Evolutionary conservation across 2,113 vertebrate genomes (phyloP).

Genomic region (Ceyx melanurus): DNA sequence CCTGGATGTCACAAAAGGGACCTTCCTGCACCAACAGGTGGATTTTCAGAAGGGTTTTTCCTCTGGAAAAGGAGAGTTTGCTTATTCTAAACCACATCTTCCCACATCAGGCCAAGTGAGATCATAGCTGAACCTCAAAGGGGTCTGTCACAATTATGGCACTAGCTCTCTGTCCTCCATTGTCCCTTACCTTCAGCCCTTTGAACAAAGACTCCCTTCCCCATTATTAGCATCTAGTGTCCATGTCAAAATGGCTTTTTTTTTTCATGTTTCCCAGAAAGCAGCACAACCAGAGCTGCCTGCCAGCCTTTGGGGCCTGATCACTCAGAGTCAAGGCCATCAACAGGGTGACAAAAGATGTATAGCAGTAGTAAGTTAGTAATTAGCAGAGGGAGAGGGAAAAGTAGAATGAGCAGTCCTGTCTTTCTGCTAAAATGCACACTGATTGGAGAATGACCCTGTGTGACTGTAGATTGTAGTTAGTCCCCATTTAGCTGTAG

Average conservation of each 20-base stretch:
- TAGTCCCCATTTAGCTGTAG: constrained; percentile 74
- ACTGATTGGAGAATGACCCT: constrained; percentile 82
- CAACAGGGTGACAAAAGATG: not conserved
- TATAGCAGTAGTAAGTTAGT: not conserved
- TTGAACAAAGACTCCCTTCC: not conserved
- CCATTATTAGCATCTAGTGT: not conserved
- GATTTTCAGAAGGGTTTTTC: not conserved
- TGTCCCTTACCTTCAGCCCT: not conserved
- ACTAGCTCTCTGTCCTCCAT: not conserved
- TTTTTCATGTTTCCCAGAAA: not conserved
- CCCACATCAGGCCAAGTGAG: not conserved
- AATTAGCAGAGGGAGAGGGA: not conserved
- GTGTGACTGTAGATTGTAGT: constrained; percentile 67
- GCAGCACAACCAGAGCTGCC: not conserved
- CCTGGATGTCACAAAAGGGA: not conserved
- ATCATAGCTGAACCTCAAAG: not conserved
- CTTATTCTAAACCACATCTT: not conserved
- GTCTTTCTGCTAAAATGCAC: not conserved
- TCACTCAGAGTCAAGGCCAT: not conserved
- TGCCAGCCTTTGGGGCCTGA: not conserved
- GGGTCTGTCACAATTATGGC: not conserved
- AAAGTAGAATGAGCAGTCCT: constrained; percentile 16
- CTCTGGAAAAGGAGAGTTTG: not conserved
- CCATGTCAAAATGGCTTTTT: not conserved
- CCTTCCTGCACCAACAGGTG: not conserved